A percentile compares a stretch with the other conserved stretches of the same genome.
Conservation (phyloP, 2,113 vertebrate species). For the Pongo pygmaeus region DNA sequence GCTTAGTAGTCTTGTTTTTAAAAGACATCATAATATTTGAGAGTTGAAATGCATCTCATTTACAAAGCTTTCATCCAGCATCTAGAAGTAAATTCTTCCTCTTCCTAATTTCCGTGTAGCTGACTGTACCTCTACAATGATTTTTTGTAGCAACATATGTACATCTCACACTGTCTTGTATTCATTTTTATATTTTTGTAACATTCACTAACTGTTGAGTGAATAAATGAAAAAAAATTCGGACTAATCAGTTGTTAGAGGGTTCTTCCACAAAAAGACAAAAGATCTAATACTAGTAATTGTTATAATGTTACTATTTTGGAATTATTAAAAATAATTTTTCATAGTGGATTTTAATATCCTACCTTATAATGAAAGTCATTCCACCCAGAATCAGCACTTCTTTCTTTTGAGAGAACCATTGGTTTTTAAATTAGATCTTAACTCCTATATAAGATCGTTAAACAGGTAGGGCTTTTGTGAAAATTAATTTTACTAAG, state of each 20-base stretch:
- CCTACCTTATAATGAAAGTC: neutral
- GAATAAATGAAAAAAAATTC: slow-evolving; percentile 30
- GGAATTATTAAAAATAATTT: slow-evolving; percentile 21
- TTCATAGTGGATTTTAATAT: slow-evolving; percentile 35
- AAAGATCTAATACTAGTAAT: slow-evolving; percentile 23
- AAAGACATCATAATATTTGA: neutral
- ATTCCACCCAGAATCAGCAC: neutral
- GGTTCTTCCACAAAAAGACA: neutral
- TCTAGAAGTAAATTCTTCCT: neutral
- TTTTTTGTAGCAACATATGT: neutral
- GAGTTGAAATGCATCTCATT: neutral
- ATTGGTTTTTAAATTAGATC: neutral
- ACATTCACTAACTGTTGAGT: neutral
- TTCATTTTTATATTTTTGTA: slow-evolving; percentile 22
- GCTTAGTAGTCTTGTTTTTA: slow-evolving; percentile 30
- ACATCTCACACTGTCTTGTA: neutral
- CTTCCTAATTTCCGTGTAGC: neutral
- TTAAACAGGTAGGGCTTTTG: neutral
- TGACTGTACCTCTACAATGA: neutral
- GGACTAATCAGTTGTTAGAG: neutral
- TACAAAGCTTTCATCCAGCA: neutral
- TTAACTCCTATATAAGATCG: no score
- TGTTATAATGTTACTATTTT: neutral
- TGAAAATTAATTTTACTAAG: slow-evolving; percentile 3
- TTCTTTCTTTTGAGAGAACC: neutral